Conservation (phyloP, 2,888 invertebrate genomes). For the Andrena camellia region DNA sequence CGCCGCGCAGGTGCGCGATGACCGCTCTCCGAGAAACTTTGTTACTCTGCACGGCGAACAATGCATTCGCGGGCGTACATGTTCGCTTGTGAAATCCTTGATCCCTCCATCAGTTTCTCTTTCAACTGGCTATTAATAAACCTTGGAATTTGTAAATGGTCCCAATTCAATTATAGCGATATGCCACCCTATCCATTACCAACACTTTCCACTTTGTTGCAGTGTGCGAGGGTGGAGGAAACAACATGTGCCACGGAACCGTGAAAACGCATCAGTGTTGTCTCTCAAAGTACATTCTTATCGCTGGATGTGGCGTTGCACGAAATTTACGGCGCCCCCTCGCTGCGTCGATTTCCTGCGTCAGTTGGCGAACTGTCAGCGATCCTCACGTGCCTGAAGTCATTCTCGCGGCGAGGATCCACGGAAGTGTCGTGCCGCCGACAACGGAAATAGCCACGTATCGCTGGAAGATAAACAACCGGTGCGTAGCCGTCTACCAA, state of each 20-base stretch:
- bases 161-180: too few relatives aligned
- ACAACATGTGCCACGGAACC: not conserved
- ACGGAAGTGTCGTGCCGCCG: slow-evolving; percentile 44
- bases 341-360: slow-evolving; percentile 26
- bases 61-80: not conserved
- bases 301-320: not conserved
- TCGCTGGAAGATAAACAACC: slow-evolving; percentile 73
- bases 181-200: not conserved
- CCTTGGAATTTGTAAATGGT: too few relatives aligned
- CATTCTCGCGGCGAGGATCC: slow-evolving; percentile 33
- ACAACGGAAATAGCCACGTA: slow-evolving; percentile 67
- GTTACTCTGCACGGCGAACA: not conserved
- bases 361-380: slow-evolving; percentile 61
- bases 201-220: not conserved
- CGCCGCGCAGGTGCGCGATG: slow-evolving; percentile 61
- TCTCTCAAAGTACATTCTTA: slow-evolving; percentile 34
- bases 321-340: slow-evolving; percentile 32
- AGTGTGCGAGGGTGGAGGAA: not conserved
- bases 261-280: slow-evolving; percentile 5
- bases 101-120: not conserved
- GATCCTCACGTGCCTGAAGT: slow-evolving; percentile 32
- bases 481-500: slow-evolving; percentile 57
- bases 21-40: slow-evolving; percentile 34
- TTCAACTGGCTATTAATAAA: too few relatives aligned
- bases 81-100: not conserved